These are phyloP conservation scores for Ricordea florida DNA, from an alignment of 92 coral and sea anemone species.

Conservation along the genomic window DNA sequence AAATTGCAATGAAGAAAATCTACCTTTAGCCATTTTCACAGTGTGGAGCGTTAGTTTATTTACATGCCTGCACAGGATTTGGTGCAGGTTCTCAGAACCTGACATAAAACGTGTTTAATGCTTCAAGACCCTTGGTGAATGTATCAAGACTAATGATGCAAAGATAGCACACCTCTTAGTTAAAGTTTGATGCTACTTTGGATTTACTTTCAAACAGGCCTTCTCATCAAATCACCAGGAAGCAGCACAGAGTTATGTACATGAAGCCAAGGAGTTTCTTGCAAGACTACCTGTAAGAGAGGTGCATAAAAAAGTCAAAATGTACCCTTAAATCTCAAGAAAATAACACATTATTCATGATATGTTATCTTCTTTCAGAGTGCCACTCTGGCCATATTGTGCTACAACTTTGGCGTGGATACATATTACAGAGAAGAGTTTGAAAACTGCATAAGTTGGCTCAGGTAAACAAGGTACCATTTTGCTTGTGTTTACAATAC, in stretches of 20 bases:
- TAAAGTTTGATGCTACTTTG: too few species aligned
- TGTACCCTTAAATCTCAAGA: background rate
- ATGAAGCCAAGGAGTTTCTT: conserved; percentile 77
- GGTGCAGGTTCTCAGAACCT: too few species aligned
- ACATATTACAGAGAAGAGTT: conserved; percentile 88
- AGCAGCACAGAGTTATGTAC: conserved; percentile 51
- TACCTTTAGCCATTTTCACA: too few species aligned
- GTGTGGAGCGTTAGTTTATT: too few species aligned
- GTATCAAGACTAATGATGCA: too few species aligned
- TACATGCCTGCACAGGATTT: too few species aligned
- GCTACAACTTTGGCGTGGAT: conserved; percentile 98
- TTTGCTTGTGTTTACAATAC: background rate
- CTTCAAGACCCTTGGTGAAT: too few species aligned
- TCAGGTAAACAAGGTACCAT: conserved; percentile 51
- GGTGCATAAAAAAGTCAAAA: background rate
- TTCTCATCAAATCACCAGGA: conserved; percentile 64
- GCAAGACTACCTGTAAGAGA: conserved; percentile 81
- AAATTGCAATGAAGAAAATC: too few species aligned
- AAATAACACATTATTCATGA: background rate
- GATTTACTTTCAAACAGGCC: conserved; percentile 37
- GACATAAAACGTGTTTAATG: too few species aligned
- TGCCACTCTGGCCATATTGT: conserved; percentile 72
- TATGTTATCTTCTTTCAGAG: conserved; percentile 38
- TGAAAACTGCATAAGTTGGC: conserved; percentile 82
- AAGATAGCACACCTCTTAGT: too few species aligned